Evolutionary conservation across 35 echinoderm and acorn worm species (phyloP).

Genomic region (Apostichopus parvimensis): DNA sequence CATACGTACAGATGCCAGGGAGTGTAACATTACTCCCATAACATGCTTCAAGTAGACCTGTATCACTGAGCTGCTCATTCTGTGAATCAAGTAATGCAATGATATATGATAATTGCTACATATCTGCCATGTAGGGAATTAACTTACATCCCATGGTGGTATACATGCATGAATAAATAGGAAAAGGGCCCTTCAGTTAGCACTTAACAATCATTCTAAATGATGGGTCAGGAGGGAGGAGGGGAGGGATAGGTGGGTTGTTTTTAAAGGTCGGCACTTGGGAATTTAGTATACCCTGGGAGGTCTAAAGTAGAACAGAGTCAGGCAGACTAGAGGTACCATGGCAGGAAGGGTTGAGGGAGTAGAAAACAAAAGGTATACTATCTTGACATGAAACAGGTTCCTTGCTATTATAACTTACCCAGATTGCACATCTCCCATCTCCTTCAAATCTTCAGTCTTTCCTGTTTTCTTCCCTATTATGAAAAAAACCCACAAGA

Average conservation of each 20-base stretch:
- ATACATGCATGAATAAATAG: too few relatives aligned
- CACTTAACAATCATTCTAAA: too few relatives aligned
- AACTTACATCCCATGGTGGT: too few relatives aligned
- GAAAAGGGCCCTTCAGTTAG: too few relatives aligned
- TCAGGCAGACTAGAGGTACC: too few relatives aligned
- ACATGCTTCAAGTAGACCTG: conserved; percentile 92
- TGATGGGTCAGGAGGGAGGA: too few relatives aligned
- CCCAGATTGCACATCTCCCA: conserved; percentile 99
- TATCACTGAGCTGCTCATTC: conserved; percentile 98
- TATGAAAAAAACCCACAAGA: background rate
- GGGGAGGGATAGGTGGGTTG: background rate
- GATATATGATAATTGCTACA: too few relatives aligned
- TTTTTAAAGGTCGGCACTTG: too few relatives aligned
- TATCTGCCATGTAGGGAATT: too few relatives aligned
- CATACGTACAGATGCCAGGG: conserved; percentile 71
- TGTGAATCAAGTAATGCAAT: conserved; percentile 18
- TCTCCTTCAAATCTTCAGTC: conserved; percentile 90
- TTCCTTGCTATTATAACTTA: conserved; percentile 49
- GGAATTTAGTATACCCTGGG: too few relatives aligned
- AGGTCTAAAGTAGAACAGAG: background rate
- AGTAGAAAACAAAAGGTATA: background rate
- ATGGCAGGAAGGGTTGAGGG: too few relatives aligned
- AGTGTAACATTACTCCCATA: conserved; percentile 89
- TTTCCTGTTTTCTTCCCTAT: conserved; percentile 61
- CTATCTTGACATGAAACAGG: background rate